Percentiles rank a stretch among this genome's conserved stretches.
These are phyloP conservation scores for Xenopus borealis DNA, from an alignment of 2,113 vertebrate species.

Conservation along the genomic window DNA sequence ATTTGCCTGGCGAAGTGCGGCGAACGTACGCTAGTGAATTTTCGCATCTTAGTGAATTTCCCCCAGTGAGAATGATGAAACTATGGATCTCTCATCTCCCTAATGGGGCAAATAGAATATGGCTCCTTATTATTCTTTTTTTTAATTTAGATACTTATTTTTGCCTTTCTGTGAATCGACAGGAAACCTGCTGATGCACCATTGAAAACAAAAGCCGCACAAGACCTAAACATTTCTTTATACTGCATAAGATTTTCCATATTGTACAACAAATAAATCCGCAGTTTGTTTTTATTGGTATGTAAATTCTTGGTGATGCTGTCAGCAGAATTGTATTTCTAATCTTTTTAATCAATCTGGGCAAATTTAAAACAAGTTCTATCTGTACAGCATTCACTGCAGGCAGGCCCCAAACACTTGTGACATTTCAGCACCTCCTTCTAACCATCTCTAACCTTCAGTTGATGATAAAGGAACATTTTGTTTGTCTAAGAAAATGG, in stretches of 20 bases:
- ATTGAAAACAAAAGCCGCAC: no score
- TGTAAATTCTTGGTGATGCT: conserved; percentile 28
- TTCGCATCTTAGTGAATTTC: no score
- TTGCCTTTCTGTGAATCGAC: no score
- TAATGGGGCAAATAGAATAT: no score
- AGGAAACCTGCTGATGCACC: no score
- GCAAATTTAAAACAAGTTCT: conserved; percentile 22
- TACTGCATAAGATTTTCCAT: background rate
- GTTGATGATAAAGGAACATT: conserved; percentile 2
- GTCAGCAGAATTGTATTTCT: conserved; percentile 38
- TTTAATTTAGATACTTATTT: no score
- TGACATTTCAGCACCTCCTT: conserved; percentile 20
- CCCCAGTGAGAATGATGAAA: no score
- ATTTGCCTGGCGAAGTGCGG: no score
- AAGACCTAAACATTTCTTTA: background rate
- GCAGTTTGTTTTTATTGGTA: conserved; percentile 26
- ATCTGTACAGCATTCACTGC: conserved; percentile 13
- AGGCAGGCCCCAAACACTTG: conserved; percentile 25
- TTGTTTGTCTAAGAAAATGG: conserved; percentile 12
- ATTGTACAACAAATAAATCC: background rate
- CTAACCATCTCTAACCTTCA: conserved; percentile 13
- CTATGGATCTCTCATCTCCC: no score
- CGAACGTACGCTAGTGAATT: no score
- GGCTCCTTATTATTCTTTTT: no score
- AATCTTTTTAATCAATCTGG: conserved; percentile 40